Evolutionary conservation across 2,888 invertebrate species (phyloP), one percentile per base, ranked within the genome.

Genomic region (Lochmaea capreae): DNA sequence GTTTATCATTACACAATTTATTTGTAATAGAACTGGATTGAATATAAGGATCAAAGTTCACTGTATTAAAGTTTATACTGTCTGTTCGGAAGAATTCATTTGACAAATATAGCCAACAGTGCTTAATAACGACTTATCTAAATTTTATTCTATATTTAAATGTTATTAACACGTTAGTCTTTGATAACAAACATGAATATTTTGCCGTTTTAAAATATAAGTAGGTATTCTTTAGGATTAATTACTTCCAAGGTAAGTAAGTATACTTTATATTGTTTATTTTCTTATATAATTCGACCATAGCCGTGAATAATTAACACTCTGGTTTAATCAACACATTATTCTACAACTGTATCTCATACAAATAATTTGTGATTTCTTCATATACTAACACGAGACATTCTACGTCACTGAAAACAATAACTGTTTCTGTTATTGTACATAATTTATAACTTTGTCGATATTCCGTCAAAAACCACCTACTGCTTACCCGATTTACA

Each of bases 21-120:
- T 54, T n/a, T 49, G n/a, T 49, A 49, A 49, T n/a, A n/a, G 6
- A 1, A 16, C 16, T 54, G 10, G 18, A 54, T 18, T 54, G 54
- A 54, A 16, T 10, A 54, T 10, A 54, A 54, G 9, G 54, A 16
- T 54, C 54, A 54, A 54, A 54, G 54, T 54, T 54, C 54, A 54
- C 10, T 54, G 10, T 54, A 16, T n/a, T 52, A 52, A n/a, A 10
- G 16, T 54, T n/a, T n/a, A n/a, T 49, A 49, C 49, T 16, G 54
- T 54, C 54, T 54, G 11, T 10, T 16, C 54, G 10, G 54, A 18
- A 54, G 54, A 54, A 52, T 54, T 18, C 18, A 16, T 54, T 54
- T 18, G 3, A 11, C 5, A 14, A 54, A 54, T 54, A 16, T 18
- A 18, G 10, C 16, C 14, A 14, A 14, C 14, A 46, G 46, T 46